phyloP scores from a whole-genome alignment of 2,113 vertebrate genomes.

The Amblyornis subalaris region DNA sequence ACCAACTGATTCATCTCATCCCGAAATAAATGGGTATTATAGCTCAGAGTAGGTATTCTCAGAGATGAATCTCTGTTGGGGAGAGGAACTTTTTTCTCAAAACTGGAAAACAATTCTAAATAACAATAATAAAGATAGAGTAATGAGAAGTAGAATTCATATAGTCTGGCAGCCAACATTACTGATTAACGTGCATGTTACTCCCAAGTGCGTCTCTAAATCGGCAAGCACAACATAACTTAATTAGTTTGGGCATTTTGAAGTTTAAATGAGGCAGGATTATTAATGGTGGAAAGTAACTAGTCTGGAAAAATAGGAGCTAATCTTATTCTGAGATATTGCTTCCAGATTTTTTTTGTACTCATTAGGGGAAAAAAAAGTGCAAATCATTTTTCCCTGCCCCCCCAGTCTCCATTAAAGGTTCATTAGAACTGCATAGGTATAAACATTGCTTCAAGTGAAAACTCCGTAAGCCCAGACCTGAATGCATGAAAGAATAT shows the following conservation, averaged over 20 bases:
- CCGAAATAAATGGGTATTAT: neutral
- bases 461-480: neutral
- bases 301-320: neutral
- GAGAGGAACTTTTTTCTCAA: neutral
- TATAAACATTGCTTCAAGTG: neutral
- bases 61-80: neutral
- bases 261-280: neutral
- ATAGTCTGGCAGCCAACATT: neutral
- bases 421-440: neutral
- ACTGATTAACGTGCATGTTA: neutral
- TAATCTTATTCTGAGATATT: neutral
- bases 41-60: neutral
- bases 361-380: neutral
- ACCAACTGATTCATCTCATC: neutral
- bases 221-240: neutral
- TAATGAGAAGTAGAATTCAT: neutral
- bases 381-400: neutral
- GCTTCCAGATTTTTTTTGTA: neutral
- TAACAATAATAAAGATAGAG: neutral
- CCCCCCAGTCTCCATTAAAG: neutral
- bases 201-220: neutral
- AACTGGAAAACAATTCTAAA: neutral
- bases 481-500: neutral
- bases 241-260: constrained; percentile 15
- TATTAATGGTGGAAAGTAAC: neutral